Percentiles rank a stretch among this genome's conserved stretches.
These are phyloP conservation scores for Hyppa rectilinea DNA, from an alignment of 2,888 invertebrate genomes.

Conservation along the genomic window DNA sequence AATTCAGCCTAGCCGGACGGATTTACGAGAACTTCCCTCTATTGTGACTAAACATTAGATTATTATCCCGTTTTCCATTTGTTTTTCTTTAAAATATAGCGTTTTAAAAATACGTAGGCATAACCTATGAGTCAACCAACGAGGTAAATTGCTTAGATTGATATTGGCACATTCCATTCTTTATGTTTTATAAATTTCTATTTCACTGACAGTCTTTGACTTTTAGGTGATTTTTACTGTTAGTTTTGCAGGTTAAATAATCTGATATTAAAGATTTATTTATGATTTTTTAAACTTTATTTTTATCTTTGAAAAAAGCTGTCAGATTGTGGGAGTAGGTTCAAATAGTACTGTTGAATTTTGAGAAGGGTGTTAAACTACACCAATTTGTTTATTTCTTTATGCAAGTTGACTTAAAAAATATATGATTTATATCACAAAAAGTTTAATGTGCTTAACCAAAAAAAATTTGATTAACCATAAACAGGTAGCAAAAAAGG, in stretches of 20 bases:
- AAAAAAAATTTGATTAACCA: slow-evolving; percentile 2
- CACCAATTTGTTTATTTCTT: slow-evolving; percentile 13
- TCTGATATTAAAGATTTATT: slow-evolving; percentile 46
- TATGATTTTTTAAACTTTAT: slow-evolving; percentile 41
- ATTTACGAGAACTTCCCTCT: slow-evolving; percentile 78
- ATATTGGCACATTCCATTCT: slow-evolving; percentile 64
- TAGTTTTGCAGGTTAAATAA: slow-evolving; percentile 50
- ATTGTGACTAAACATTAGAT: slow-evolving; percentile 84
- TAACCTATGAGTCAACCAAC: slow-evolving; percentile 52
- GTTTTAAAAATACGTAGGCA: slow-evolving; percentile 53
- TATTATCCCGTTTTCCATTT: slow-evolving; percentile 76
- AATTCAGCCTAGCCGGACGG: slow-evolving; percentile 78
- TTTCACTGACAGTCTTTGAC: slow-evolving; percentile 57
- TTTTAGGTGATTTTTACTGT: slow-evolving; percentile 63
- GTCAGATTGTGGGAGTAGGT: slow-evolving; percentile 16
- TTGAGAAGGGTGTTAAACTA: slow-evolving; percentile 9
- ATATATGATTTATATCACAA: neutral
- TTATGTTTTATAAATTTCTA: slow-evolving; percentile 63
- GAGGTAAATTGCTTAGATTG: slow-evolving; percentile 52
- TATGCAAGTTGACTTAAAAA: neutral
- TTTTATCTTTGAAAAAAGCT: slow-evolving; percentile 32
- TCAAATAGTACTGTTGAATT: slow-evolving; percentile 6
- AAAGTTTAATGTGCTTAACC: slow-evolving; percentile 7
- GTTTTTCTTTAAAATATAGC: slow-evolving; percentile 69
- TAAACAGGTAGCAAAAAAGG: neutral